Conservation (phyloP, 1,140 invertebrate species). For the Macrostomum lignano region DNA sequence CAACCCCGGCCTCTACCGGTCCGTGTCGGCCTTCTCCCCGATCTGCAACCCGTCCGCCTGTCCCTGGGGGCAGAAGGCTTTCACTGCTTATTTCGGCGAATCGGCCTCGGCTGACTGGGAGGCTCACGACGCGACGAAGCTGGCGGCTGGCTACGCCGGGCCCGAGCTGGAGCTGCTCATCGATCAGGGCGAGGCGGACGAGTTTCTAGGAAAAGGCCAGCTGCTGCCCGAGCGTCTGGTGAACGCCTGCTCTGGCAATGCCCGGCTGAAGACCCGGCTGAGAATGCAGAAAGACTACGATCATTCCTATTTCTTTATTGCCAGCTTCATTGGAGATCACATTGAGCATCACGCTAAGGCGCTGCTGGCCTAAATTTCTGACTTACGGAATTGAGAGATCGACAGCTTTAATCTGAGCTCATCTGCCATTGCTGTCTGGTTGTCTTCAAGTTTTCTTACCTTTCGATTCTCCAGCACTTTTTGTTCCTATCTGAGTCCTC, state of each 20-base stretch:
- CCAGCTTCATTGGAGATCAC: constrained; percentile 72
- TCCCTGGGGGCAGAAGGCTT: constrained; percentile 53
- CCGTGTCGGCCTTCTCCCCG: constrained; percentile 80
- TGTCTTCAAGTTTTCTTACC: too few species aligned
- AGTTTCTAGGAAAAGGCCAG: constrained; percentile 46
- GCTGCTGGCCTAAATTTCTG: too few species aligned
- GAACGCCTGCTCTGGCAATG: constrained; percentile 37
- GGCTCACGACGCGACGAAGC: constrained; percentile 49
- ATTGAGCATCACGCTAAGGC: constrained; percentile 50
- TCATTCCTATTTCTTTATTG: constrained; percentile 78
- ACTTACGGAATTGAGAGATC: too few species aligned
- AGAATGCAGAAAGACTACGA: constrained; percentile 53
- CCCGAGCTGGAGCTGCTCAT: constrained; percentile 23
- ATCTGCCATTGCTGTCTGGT: too few species aligned
- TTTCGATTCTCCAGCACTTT: too few species aligned
- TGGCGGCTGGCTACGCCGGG: constrained; percentile 49
- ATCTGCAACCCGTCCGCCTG: constrained; percentile 59
- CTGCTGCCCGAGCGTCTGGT: constrained; percentile 58
- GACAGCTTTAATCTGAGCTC: too few species aligned
- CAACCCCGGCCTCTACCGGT: constrained; percentile 58
- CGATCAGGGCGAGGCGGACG: constrained; percentile 47
- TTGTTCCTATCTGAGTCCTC: too few species aligned
- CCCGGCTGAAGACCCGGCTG: constrained; percentile 43
- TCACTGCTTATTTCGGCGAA: constrained; percentile 52
- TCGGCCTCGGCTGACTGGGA: constrained; percentile 3